These are phyloP conservation scores for Ephialtes manifestator DNA, from an alignment of 2,888 invertebrate species.

Conservation along the genomic window DNA sequence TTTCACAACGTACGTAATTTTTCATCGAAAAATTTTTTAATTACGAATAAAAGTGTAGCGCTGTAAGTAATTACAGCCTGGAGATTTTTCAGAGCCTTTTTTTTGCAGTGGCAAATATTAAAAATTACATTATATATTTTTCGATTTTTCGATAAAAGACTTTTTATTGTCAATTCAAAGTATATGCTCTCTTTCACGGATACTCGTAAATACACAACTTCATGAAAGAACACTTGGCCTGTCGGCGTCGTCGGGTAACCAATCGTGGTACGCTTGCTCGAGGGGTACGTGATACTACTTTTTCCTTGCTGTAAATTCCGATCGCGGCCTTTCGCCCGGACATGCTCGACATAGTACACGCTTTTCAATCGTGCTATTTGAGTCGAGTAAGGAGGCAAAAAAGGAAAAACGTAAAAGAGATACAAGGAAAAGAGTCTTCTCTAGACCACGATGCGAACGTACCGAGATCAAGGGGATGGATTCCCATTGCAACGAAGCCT, in stretches of 20 bases:
- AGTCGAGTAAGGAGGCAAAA: constrained; percentile 1
- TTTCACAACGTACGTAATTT: too few relatives aligned
- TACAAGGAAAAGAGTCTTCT: neutral
- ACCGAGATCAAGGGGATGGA: constrained; percentile 9
- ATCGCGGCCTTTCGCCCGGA: constrained; percentile 26
- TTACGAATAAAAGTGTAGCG: too few relatives aligned
- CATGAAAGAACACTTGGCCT: constrained; percentile 54
- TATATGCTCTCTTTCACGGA: constrained; percentile 26
- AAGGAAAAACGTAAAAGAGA: neutral
- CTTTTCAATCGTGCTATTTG: constrained; percentile 28
- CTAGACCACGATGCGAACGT: neutral
- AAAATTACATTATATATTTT: neutral
- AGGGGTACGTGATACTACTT: constrained; percentile 17
- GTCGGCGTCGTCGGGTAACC: constrained; percentile 22
- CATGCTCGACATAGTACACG: constrained; percentile 24
- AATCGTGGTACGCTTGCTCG: constrained; percentile 24
- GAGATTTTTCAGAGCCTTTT: neutral
- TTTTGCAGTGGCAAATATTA: neutral
- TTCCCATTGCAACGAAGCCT: neutral
- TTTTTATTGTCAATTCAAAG: neutral
- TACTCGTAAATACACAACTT: constrained; percentile 49
- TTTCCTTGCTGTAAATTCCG: constrained; percentile 41
- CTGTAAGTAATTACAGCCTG: too few relatives aligned
- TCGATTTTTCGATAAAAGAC: neutral
- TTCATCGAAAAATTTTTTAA: too few relatives aligned